These are phyloP conservation scores for Miltochrista miniata DNA, from an alignment of 2,888 invertebrate genomes.

Conservation along the genomic window DNA sequence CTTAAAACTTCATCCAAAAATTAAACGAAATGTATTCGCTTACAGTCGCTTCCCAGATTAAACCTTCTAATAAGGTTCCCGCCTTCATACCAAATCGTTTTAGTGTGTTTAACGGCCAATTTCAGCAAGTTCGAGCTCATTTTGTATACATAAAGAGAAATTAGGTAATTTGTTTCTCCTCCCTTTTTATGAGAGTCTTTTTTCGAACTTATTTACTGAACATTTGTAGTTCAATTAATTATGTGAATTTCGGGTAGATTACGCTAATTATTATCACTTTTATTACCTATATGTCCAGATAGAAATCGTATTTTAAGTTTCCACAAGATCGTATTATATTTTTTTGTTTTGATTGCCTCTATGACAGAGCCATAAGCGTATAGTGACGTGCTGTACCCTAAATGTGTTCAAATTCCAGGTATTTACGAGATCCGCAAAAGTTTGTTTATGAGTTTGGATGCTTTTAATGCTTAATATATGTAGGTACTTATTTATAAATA, in stretches of 20 bases:
- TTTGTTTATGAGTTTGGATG: no score
- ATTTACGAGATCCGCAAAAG: no score
- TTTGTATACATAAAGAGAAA: conserved; percentile 71
- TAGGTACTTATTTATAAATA: no score
- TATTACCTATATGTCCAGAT: not conserved
- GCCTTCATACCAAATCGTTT: conserved; percentile 66
- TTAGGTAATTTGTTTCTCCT: conserved; percentile 71
- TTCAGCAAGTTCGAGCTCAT: conserved; percentile 66
- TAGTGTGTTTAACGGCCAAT: conserved; percentile 70
- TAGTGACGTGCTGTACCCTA: no score
- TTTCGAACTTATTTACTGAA: conserved; percentile 52
- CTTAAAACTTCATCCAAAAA: conserved; percentile 61
- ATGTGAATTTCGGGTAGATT: conserved; percentile 43
- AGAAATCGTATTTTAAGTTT: not conserved
- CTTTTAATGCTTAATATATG: no score
- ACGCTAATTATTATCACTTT: conserved; percentile 26
- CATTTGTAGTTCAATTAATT: conserved; percentile 47
- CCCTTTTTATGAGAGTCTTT: conserved; percentile 57
- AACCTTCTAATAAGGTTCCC: conserved; percentile 67
- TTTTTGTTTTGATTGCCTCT: not conserved
- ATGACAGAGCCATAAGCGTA: no score
- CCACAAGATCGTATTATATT: no score
- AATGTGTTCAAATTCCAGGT: no score
- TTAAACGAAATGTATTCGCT: conserved; percentile 55
- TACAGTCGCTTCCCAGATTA: conserved; percentile 57